Conservation (phyloP, 2,888 invertebrate genomes). For the Stenoptilia bipunctidactyla region DNA sequence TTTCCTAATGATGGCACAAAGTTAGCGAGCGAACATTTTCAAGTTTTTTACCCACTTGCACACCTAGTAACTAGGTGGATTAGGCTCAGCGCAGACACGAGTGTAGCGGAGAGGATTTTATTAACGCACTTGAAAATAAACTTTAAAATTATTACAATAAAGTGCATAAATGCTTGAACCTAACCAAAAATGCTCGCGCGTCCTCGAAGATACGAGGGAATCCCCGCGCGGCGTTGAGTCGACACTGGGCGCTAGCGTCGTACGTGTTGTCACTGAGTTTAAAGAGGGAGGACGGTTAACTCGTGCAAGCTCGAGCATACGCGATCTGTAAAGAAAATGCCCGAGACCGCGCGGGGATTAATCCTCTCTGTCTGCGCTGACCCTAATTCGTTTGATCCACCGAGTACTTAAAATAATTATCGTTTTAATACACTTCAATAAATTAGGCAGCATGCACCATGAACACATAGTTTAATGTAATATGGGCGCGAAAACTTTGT, state of each 20-base stretch:
- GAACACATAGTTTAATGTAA: conserved; percentile 6
- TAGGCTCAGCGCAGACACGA: conserved; percentile 1
- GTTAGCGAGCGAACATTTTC: conserved; percentile 2
- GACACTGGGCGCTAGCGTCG: no score
- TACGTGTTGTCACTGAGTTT: no score
- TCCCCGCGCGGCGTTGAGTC: no score
- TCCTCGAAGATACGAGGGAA: neutral
- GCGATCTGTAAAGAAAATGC: conserved; percentile 8
- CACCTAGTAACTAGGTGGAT: conserved; percentile 7
- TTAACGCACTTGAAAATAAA: conserved; percentile 4
- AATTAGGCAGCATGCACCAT: conserved; percentile 6
- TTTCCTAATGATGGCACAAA: conserved; percentile 7
- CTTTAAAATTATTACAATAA: conserved; percentile 3
- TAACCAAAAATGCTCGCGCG: conserved; percentile 5
- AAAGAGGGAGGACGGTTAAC: no score
- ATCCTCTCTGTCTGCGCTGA: conserved; percentile 6
- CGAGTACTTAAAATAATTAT: neutral
- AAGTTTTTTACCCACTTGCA: conserved; percentile 7
- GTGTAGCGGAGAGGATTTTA: conserved; percentile 5
- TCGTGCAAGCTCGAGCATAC: conserved; percentile 5
- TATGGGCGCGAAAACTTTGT: conserved; percentile 1
- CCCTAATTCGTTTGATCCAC: no score
- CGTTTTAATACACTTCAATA: conserved; percentile 8
- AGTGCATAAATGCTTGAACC: conserved; percentile 5
- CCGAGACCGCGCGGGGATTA: conserved; percentile 6